phyloP scores from a whole-genome alignment of 1,140 invertebrate species.

The Bombus haemorrhoidalis region DNA sequence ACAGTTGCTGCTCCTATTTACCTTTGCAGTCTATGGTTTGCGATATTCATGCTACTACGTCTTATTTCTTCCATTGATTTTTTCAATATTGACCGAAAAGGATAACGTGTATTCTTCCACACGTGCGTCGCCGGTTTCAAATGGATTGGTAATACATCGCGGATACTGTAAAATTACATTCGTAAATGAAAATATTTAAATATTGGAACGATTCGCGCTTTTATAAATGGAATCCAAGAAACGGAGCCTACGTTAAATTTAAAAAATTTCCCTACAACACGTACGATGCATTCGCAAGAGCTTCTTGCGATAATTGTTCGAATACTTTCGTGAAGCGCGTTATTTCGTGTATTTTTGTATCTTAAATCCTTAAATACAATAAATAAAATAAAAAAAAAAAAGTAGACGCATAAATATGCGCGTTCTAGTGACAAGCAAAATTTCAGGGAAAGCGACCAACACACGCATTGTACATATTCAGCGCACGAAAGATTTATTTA shows the following conservation, averaged over 20 bases:
- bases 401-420: not conserved
- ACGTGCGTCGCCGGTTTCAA: not conserved
- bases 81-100: not conserved
- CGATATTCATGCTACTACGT: not conserved
- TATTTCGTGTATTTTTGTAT: not conserved
- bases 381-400: too few species aligned
- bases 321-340: too few species aligned
- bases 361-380: not conserved
- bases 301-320: too few species aligned
- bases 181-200: not conserved
- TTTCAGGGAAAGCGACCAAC: not conserved
- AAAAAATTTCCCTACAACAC: fast-evolving
- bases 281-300: too few species aligned
- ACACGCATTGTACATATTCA: too few species aligned
- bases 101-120: not conserved
- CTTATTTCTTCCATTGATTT: not conserved
- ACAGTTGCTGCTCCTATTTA: not conserved
- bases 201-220: fast-evolving
- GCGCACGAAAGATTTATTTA: not conserved
- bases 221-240: not conserved
- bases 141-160: not conserved
- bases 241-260: too few species aligned
- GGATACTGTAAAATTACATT: not conserved
- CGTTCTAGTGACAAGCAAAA: not conserved
- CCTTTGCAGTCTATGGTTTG: not conserved